These are phyloP conservation scores for Biston stratarius DNA, from an alignment of 2,888 invertebrate species.

Conservation along the genomic window DNA sequence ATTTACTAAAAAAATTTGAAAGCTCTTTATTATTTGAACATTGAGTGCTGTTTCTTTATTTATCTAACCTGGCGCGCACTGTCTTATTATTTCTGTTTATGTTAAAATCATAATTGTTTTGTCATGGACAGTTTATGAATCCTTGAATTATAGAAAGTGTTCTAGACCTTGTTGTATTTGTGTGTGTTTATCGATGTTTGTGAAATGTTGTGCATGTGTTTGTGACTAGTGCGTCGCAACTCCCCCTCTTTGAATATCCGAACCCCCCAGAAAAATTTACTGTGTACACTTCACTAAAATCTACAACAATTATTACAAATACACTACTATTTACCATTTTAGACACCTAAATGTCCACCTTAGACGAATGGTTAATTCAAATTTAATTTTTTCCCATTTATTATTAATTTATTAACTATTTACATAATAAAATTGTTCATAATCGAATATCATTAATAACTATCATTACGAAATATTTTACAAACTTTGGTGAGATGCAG, in stretches of 20 bases:
- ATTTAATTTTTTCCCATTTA: conserved; percentile 70
- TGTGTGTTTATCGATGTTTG: conserved; percentile 31
- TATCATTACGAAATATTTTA: conserved; percentile 85
- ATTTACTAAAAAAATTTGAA: conserved; percentile 82
- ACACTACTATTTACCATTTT: conserved; percentile 84
- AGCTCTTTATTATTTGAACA: conserved; percentile 87
- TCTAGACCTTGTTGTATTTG: conserved; percentile 21
- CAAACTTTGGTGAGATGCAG: conserved; percentile 86
- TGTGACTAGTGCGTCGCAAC: conserved; percentile 81
- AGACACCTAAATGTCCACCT: conserved; percentile 78
- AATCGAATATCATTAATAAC: conserved; percentile 75
- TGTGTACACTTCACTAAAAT: conserved; percentile 75
- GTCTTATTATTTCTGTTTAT: conserved; percentile 53
- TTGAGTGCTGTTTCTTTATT: conserved; percentile 85
- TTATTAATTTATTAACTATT: conserved; percentile 81
- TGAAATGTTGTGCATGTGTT: conserved; percentile 49
- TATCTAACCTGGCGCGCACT: conserved; percentile 84
- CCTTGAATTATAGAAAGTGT: conserved; percentile 28
- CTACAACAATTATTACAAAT: conserved; percentile 84
- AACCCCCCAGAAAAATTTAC: conserved; percentile 57
- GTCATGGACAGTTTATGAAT: conserved; percentile 5
- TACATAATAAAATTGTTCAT: conserved; percentile 84
- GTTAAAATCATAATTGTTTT: conserved; percentile 10
- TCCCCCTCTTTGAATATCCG: conserved; percentile 62
- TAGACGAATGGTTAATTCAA: conserved; percentile 77